Conservation (phyloP, 2,888 invertebrate species). For the Apotomis betuletana region DNA sequence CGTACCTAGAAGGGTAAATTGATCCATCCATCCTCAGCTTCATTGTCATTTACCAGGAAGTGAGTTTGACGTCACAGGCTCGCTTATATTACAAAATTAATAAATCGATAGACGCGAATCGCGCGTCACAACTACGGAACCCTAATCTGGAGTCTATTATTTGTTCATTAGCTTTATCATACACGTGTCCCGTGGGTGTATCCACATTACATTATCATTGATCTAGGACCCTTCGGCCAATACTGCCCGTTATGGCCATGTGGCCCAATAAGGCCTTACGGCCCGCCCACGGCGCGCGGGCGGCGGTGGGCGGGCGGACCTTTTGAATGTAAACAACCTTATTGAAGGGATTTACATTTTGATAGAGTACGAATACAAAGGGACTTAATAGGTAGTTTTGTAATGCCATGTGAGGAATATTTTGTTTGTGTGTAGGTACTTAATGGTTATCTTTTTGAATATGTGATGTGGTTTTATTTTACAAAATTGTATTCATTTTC, state of each 20-base stretch:
- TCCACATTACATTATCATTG: slow-evolving; percentile 30
- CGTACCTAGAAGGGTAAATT: no score
- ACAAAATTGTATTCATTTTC: no score
- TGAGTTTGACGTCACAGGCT: no score
- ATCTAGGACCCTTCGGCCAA: slow-evolving; percentile 27
- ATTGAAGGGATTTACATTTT: slow-evolving; percentile 10
- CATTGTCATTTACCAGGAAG: no score
- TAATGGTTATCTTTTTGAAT: no score
- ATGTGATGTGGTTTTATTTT: no score
- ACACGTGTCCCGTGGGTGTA: slow-evolving; percentile 20
- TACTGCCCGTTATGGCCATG: slow-evolving; percentile 45
- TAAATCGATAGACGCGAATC: no score
- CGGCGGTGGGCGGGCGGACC: slow-evolving; percentile 46
- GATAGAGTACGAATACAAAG: slow-evolving; percentile 16
- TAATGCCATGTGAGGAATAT: slow-evolving; percentile 6
- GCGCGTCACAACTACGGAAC: not conserved
- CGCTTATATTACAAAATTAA: no score
- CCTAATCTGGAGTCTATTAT: slow-evolving; percentile 13
- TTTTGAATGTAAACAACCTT: slow-evolving; percentile 10
- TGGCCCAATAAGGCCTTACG: slow-evolving; percentile 57
- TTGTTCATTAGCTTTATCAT: slow-evolving; percentile 27
- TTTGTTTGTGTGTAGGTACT: not conserved
- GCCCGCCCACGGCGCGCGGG: slow-evolving; percentile 47
- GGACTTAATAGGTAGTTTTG: slow-evolving; percentile 8
- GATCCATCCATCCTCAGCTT: no score